Base-by-base conservation (phyloP, 2,113 vertebrate species). In the Ceuthmochares aereus region DNA sequence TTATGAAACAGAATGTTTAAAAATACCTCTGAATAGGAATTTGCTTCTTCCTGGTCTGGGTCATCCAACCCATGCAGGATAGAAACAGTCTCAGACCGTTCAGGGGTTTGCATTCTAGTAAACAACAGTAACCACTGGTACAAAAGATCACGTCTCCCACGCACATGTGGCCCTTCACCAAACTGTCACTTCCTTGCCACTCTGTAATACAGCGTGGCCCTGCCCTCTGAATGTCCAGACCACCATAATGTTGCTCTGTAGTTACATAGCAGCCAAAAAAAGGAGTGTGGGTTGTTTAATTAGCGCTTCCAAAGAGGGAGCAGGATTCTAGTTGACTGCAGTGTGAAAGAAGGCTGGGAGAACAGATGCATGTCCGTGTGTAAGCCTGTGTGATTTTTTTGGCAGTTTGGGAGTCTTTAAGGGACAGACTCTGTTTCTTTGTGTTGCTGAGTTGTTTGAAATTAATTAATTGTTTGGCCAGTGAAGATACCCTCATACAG, bases 1-100 rank as follows among this genome's bases (percentile, higher is more conserved):
- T 96, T 92, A 81, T 94, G 47, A 78, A 81, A n/a, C 64, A 9
- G 40, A 90, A 78, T 55, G 30, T 96, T 96, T 82, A 95, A 97
- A 96, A 97, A 96, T 97, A 97, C 85, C 69, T 95, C 93, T 49
- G 43, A 88, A 78, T 37, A 90, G 85, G 92, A 93, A 81, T 86
- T 77, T 88, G 64, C 12, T 60, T 17, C 76, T 96, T 95, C 76
- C 34, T 87, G 51, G 52, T 56, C 84, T 74, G 81, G 81, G 66
- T 95, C 86, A 80, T 75, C 63, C 34, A 72, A 40, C 49, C 66
- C 23, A 64, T 30, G 54, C 69, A 59, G 93, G 74, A 36, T 59
- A 86, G 64, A 78, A 88, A 34, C 45, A 1, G 45, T 62, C 55
- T 90, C 34, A 7, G 42, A 64, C 54, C 9, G 16, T 30, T 89